phyloP scores from a whole-genome alignment of 1,140 invertebrate species.

The Lepidurus couesii region DNA sequence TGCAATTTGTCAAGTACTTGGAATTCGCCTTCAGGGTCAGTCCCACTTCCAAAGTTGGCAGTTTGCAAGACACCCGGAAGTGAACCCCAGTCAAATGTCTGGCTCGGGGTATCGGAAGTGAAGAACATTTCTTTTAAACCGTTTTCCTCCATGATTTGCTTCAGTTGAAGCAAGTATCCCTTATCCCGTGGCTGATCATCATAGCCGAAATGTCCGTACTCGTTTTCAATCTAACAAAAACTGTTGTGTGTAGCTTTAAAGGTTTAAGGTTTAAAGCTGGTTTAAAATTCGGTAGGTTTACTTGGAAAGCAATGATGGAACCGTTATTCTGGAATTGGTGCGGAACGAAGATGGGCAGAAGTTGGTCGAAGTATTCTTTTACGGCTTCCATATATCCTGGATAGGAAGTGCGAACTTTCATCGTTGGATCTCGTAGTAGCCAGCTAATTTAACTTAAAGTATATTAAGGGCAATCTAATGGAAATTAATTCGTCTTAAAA shows the following conservation, averaged over 20 bases:
- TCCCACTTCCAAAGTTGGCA: constrained; percentile 51
- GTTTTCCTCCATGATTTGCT: constrained; percentile 37
- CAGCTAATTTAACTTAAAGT: constrained; percentile 41
- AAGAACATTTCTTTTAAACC: constrained; percentile 45
- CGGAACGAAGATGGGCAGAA: constrained; percentile 44
- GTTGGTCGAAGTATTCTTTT: constrained; percentile 42
- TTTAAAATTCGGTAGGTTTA: background rate
- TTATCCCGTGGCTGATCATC: constrained; percentile 38
- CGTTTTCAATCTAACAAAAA: constrained; percentile 50
- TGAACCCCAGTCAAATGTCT: constrained; percentile 38
- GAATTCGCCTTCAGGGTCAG: constrained; percentile 41
- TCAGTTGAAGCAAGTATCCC: constrained; percentile 43
- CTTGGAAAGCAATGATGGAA: constrained; percentile 38
- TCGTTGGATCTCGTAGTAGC: constrained; percentile 45
- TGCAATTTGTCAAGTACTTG: constrained; percentile 43
- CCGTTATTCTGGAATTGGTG: constrained; percentile 41
- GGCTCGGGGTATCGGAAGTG: constrained; percentile 45
- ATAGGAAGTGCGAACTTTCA: constrained; percentile 48
- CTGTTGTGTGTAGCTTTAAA: background rate
- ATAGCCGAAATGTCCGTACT: constrained; percentile 47
- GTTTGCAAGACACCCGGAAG: constrained; percentile 45
- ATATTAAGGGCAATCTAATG: background rate
- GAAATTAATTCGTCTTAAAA: background rate
- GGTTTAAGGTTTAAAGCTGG: too few relatives aligned
- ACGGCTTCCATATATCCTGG: constrained; percentile 43